A percentile compares a stretch with the other conserved stretches of the same genome.
These are phyloP conservation scores for Criorhina ranunculi DNA, from an alignment of 2,888 invertebrate species.

Conservation along the genomic window DNA sequence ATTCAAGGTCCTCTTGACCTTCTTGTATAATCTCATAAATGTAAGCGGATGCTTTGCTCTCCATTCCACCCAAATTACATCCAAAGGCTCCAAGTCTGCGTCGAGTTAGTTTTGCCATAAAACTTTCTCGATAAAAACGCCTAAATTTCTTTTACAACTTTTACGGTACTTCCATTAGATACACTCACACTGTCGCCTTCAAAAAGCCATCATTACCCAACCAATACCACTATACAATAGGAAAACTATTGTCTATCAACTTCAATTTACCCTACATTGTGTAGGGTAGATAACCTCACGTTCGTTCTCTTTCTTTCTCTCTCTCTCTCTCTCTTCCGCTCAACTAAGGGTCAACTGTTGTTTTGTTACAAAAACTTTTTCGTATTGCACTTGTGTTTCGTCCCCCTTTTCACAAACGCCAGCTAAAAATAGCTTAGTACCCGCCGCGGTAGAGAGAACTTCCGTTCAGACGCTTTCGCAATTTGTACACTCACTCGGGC, in stretches of 20 bases:
- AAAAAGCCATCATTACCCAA: constrained; percentile 9
- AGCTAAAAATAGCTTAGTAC: constrained; percentile 13
- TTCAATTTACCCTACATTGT: constrained; percentile 24
- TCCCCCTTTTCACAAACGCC: background rate
- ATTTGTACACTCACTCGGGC: background rate
- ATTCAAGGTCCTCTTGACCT: too few species aligned
- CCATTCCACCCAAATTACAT: too few species aligned
- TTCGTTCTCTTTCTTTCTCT: too few species aligned
- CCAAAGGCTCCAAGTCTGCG: background rate
- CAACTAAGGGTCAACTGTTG: constrained; percentile 21
- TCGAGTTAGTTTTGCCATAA: background rate
- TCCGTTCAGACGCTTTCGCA: constrained; percentile 7
- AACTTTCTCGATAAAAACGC: constrained; percentile 3
- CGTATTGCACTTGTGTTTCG: background rate
- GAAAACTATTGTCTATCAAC: constrained; percentile 14
- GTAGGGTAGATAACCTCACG: constrained; percentile 24
- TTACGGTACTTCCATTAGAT: background rate
- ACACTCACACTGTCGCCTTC: background rate
- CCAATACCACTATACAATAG: background rate
- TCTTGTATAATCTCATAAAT: too few species aligned
- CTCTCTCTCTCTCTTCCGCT: too few species aligned
- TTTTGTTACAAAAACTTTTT: constrained; percentile 11
- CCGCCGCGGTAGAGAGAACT: background rate
- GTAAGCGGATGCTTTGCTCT: too few species aligned
- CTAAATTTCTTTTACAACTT: background rate